Evolutionary conservation across 2,888 invertebrate genomes (phyloP).

Genomic region (Parnassius mnemosyne): DNA sequence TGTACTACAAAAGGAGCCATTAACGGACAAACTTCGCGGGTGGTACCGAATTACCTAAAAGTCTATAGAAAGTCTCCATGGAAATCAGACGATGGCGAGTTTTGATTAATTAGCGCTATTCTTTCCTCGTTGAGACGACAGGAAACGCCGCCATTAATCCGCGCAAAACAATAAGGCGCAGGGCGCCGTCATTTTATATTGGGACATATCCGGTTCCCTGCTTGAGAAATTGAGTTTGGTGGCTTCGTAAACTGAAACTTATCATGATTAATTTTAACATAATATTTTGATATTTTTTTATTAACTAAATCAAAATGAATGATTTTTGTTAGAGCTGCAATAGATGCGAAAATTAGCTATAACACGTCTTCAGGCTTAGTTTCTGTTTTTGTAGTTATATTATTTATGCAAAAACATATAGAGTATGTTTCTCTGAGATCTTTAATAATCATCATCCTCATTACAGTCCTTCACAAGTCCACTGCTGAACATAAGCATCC

Average conservation of each 20-base stretch:
- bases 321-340: too few species aligned
- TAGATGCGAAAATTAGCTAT: too few species aligned
- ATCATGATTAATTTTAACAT: constrained; percentile 11
- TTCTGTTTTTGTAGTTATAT: too few species aligned
- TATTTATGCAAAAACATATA: too few species aligned
- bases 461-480: too few species aligned
- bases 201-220: constrained; percentile 62
- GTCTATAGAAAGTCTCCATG: constrained; percentile 64
- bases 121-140: constrained; percentile 64
- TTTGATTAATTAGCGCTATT: constrained; percentile 79
- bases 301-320: too few species aligned
- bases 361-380: too few species aligned
- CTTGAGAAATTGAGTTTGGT: constrained; percentile 30
- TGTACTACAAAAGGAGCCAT: constrained; percentile 67
- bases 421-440: too few species aligned
- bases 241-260: constrained; percentile 15
- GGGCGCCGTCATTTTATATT: constrained; percentile 50
- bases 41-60: constrained; percentile 45
- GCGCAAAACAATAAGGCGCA: constrained; percentile 67
- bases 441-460: too few species aligned
- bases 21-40: constrained; percentile 61
- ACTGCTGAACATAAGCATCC: too few species aligned
- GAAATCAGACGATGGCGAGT: constrained; percentile 73
- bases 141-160: constrained; percentile 65
- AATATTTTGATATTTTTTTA: neutral